phyloP scores from a whole-genome alignment of 2,797 vertebrate species.

The Enteromius treurensis region DNA sequence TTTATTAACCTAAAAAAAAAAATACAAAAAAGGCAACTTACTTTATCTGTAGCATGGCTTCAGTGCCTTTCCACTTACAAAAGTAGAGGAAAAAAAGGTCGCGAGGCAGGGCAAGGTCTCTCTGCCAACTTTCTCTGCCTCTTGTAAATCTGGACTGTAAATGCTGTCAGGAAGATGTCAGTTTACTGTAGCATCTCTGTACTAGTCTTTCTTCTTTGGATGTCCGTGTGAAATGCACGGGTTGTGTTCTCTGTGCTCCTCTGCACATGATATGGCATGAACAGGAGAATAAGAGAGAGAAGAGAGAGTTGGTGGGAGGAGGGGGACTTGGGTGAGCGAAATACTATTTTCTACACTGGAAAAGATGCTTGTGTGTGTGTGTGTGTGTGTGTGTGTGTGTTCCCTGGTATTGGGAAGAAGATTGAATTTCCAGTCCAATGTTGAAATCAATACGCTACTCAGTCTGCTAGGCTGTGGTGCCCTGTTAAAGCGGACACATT shows the following conservation, averaged over 20 bases:
- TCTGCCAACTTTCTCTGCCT: background rate
- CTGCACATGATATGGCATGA: conserved; percentile 37
- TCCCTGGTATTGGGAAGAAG: background rate
- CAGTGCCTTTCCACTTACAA: conserved; percentile 16
- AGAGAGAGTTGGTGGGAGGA: conserved; percentile 40
- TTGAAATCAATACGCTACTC: conserved; percentile 12
- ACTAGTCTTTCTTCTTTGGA: conserved; percentile 6
- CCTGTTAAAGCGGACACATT: background rate
- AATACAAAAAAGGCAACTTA: conserved; percentile 3
- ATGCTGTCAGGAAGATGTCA: background rate
- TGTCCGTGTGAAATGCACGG: conserved; percentile 7
- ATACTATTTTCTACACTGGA: conserved; percentile 6
- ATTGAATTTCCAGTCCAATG: conserved; percentile 21
- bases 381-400: background rate
- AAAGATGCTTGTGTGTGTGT: conserved; percentile 5
- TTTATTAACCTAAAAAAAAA: background rate
- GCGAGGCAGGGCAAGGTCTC: background rate
- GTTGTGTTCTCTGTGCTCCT: conserved; percentile 10
- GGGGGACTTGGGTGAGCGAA: conserved; percentile 15
- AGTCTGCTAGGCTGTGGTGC: background rate
- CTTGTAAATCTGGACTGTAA: background rate
- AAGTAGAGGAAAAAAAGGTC: conserved; percentile 8
- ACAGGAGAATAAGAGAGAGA: conserved; percentile 30
- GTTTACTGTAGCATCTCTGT: background rate
- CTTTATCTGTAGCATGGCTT: conserved; percentile 32